phyloP scores from a whole-genome alignment of 1,140 invertebrate species.

The Euwallacea similis region DNA sequence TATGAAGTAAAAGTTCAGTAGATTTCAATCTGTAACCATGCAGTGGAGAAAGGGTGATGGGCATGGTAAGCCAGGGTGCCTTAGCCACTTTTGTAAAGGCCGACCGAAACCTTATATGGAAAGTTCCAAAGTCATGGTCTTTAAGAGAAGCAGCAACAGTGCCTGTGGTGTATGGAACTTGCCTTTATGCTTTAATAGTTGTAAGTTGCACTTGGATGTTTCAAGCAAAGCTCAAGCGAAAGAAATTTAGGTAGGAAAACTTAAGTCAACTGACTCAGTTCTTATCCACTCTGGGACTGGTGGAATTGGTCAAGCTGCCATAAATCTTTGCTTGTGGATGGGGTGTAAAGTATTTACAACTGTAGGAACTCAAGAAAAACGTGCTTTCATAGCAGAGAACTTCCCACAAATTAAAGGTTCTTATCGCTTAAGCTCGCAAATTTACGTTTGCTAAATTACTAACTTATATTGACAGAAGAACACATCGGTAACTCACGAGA shows the following conservation, averaged over 20 bases:
- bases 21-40: conserved; percentile 6
- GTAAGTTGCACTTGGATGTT: conserved; percentile 36
- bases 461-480: conserved; percentile 30
- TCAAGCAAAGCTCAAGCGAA: not conserved
- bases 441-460: not conserved
- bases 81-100: conserved; percentile 63
- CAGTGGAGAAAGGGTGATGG: conserved; percentile 72
- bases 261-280: conserved; percentile 37
- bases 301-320: conserved; percentile 86
- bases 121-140: conserved; percentile 78
- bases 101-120: conserved; percentile 69
- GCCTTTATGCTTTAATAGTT: conserved; percentile 74
- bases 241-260: conserved; percentile 31
- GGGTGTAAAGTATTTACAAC: conserved; percentile 75
- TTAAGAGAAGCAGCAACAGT: conserved; percentile 87
- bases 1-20: not conserved
- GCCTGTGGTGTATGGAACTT: conserved; percentile 83
- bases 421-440: not conserved
- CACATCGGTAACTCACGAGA: conserved; percentile 67
- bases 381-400: conserved; percentile 67
- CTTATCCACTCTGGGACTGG: conserved; percentile 83
- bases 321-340: conserved; percentile 72
- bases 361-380: conserved; percentile 75
- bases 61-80: conserved; percentile 62
- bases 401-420: conserved; percentile 68